Percentiles rank a stretch among this genome's conserved stretches.
These are phyloP conservation scores for Pseudopleuronectes americanus DNA, from an alignment of 2,797 vertebrate genomes.

Conservation along the genomic window DNA sequence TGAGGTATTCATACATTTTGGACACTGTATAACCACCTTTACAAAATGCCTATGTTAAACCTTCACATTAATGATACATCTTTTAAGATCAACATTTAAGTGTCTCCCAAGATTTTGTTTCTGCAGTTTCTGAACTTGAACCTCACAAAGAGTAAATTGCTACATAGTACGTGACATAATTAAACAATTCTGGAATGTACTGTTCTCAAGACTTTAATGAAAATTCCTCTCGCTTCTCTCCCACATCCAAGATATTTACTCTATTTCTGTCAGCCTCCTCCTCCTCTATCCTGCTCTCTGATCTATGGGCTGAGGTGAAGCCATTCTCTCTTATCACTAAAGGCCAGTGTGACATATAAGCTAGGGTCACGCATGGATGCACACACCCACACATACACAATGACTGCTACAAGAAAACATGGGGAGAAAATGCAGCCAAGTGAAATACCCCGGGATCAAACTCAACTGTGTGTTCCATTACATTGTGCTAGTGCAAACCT, in stretches of 20 bases:
- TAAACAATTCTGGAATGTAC: conserved; percentile 4
- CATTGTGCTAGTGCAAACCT: not conserved
- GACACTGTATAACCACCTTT: not conserved
- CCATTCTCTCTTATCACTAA: conserved; percentile 43
- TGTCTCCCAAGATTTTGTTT: no score
- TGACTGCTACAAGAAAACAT: not conserved
- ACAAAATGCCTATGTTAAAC: not conserved
- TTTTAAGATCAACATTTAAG: no score
- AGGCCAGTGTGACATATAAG: conserved; percentile 41
- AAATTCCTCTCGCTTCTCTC: conserved; percentile 11
- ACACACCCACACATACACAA: conserved; percentile 8
- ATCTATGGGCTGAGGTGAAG: conserved; percentile 38
- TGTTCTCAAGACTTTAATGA: conserved; percentile 19
- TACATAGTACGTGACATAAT: not conserved
- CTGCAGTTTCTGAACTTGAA: not conserved
- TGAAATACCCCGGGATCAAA: conserved; percentile 8
- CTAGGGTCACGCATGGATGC: conserved; percentile 33
- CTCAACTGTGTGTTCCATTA: conserved; percentile 20
- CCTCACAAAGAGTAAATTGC: no score
- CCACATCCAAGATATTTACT: conserved; percentile 37
- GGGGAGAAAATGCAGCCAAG: conserved; percentile 1
- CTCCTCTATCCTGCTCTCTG: conserved; percentile 23
- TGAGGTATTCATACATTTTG: not conserved
- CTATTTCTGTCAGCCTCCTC: conserved; percentile 10
- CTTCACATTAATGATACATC: no score